Evolutionary conservation across 1,140 invertebrate genomes (phyloP), one percentile per base, ranked within the genome.

Genomic region (Drosophila bipectinata): DNA sequence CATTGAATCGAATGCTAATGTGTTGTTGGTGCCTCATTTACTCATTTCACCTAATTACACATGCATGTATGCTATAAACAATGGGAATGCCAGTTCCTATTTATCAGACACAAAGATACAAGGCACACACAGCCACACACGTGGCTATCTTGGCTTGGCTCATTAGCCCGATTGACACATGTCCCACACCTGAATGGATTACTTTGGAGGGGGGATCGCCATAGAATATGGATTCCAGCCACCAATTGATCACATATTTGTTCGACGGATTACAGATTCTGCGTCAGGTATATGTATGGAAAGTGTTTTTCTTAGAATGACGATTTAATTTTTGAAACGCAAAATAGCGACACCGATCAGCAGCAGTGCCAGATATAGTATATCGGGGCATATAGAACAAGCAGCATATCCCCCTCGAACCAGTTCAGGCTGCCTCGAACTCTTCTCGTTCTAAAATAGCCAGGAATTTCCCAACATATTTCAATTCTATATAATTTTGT

Each of bases 31-130:
- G 64, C 63, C 66, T 69, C 66, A 69, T 69, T 72, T 59, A 34
- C 72, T 61, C 72, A 76, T 76, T 76, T 77, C 78, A 81, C 53
- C 75, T 67, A 83, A 83, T 78, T 87, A 81, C 78, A 84, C 67
- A 81, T 83, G 80, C 56, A 72, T 60, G 44, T 57, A 21, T 34
- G 52, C 59, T 39, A 66, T 62, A 67, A 63, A 24, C 63, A 61
- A 52, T 60, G 39, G 34, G 58, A 30, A 63, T 28, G 24, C 71
- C 66, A 73, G 69, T 73, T 64, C 59, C 59, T 64, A 75, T 75
- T 57, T 75, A 18, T 75, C 72, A 74, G 48, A 53, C 52, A 60
- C 39, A 47, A 21, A 44, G 34, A 12, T 37, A 37, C 54, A 14
- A 24, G 37, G 12, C 28, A 12, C 15, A 37, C 4, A 64, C 12